Evolutionary conservation across 1,140 invertebrate species (phyloP).

Genomic region (Mamestra configurata): DNA sequence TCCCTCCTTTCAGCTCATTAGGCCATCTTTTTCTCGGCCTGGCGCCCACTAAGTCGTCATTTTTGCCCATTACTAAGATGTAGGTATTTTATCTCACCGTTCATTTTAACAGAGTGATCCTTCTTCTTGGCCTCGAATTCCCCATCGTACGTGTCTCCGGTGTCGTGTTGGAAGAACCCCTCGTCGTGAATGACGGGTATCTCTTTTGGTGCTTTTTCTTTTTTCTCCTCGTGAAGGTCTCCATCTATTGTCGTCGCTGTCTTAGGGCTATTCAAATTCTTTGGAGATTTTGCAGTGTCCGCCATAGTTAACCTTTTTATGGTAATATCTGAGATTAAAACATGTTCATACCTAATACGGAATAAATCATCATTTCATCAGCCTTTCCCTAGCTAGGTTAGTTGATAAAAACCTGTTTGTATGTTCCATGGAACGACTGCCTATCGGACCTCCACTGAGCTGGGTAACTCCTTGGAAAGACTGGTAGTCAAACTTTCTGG

Average conservation of each 20-base stretch:
- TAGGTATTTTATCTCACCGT: slow-evolving; percentile 63
- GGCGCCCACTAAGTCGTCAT: too few relatives aligned
- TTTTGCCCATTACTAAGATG: too few relatives aligned
- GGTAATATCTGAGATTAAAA: neutral
- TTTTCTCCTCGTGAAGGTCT: neutral
- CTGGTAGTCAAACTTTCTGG: too few relatives aligned
- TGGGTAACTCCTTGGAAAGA: too few relatives aligned
- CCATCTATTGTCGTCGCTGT: neutral
- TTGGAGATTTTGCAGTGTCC: neutral
- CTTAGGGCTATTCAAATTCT: neutral
- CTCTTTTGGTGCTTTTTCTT: slow-evolving; percentile 60
- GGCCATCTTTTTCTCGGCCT: too few relatives aligned
- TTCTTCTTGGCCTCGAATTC: slow-evolving; percentile 82
- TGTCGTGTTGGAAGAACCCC: slow-evolving; percentile 75
- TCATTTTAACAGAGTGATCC: slow-evolving; percentile 77
- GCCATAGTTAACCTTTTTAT: neutral
- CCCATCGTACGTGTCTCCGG: slow-evolving; percentile 80
- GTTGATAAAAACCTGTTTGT: too few relatives aligned
- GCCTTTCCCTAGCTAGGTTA: too few relatives aligned
- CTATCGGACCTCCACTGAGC: too few relatives aligned
- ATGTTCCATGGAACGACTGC: too few relatives aligned
- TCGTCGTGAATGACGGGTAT: slow-evolving; percentile 74
- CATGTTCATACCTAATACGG: too few relatives aligned
- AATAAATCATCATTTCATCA: too few relatives aligned
- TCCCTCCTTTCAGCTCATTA: too few relatives aligned